Evolutionary conservation across 2,797 vertebrate genomes (phyloP).

Genomic region (Ctenochaetus hawaiiensis): DNA sequence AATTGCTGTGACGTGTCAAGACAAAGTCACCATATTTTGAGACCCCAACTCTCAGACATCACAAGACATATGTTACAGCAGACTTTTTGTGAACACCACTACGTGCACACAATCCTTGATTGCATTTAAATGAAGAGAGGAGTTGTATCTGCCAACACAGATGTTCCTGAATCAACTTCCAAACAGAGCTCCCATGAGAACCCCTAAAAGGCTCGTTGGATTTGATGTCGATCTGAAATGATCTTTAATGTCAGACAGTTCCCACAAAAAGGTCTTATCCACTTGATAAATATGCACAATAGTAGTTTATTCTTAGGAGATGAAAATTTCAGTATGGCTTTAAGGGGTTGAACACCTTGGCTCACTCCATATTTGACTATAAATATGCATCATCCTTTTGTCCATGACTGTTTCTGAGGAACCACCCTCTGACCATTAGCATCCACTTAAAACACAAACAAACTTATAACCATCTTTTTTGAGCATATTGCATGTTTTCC

Average conservation of each 20-base stretch:
- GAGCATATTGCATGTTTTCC: not conserved
- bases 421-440: not conserved
- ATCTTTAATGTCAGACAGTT: not conserved
- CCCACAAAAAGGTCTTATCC: not conserved
- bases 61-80: not conserved
- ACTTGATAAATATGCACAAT: not conserved
- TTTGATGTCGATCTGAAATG: not conserved
- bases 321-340: not conserved
- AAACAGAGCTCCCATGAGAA: not conserved
- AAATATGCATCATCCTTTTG: not conserved
- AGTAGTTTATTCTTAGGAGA: not conserved
- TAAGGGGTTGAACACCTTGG: not conserved
- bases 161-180: not conserved
- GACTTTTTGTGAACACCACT: not conserved
- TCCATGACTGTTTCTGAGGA: not conserved
- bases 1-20: conserved; percentile 10
- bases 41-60: not conserved
- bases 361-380: not conserved
- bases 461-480: too few relatives aligned
- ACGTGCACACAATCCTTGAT: not conserved
- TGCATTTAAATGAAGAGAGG: not conserved
- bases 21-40: not conserved
- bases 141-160: not conserved
- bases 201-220: not conserved
- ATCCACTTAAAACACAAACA: not conserved